Conservation (phyloP, 2,113 vertebrate species). For the Nannobrachium achirus region DNA sequence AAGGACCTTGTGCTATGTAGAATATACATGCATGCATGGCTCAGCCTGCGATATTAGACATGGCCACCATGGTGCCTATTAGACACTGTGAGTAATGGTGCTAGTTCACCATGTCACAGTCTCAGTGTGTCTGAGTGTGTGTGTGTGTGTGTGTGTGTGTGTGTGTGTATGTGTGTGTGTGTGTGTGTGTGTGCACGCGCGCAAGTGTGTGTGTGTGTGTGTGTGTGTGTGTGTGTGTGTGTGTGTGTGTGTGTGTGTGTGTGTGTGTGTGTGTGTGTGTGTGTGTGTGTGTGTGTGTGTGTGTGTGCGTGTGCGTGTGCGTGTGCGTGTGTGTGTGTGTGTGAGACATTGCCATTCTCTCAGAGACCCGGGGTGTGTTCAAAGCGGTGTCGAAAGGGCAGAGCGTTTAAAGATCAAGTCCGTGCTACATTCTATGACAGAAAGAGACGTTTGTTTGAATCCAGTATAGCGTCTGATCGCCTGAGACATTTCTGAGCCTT, state of each 20-base stretch:
- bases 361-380: conserved; percentile 47
- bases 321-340: conserved; percentile 32
- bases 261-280: conserved; percentile 2
- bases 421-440: conserved; percentile 4
- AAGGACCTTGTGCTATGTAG: no score
- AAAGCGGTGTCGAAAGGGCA: conserved; percentile 34
- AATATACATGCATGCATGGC: no score
- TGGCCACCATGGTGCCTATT: background rate
- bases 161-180: conserved; percentile 22
- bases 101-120: no score
- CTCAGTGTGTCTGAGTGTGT: no score
- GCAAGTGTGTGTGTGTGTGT: no score
- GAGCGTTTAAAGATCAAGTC: conserved; percentile 54
- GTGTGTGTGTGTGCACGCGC: conserved; percentile 29
- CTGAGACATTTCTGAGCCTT: conserved; percentile 47
- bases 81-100: background rate
- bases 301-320: background rate
- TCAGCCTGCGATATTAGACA: background rate
- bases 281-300: background rate
- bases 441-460: conserved; percentile 13
- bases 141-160: background rate
- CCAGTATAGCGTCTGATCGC: conserved; percentile 2
- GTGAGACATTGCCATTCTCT: conserved; percentile 23
- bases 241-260: conserved; percentile 20
- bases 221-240: conserved; percentile 18